phyloP scores from a whole-genome alignment of 1,140 invertebrate species.

The Aplysia californica region DNA sequence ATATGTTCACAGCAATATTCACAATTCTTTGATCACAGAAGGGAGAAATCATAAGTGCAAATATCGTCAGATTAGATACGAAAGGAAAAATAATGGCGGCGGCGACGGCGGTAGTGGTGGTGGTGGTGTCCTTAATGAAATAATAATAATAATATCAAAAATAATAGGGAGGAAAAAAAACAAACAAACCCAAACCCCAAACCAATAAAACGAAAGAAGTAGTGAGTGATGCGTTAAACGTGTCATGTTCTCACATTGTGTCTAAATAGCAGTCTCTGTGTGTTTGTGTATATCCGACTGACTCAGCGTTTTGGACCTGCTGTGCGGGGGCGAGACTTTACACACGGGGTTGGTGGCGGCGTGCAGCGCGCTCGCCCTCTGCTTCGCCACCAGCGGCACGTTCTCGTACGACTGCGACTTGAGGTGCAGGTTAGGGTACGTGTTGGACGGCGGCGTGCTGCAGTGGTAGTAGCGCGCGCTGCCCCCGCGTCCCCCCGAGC shows the following conservation, averaged over 20 bases:
- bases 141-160: neutral
- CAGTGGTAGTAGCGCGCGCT: conserved; percentile 7
- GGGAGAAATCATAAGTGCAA: too few relatives aligned
- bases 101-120: too few relatives aligned
- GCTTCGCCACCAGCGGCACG: conserved; percentile 59
- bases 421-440: conserved; percentile 40
- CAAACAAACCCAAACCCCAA: neutral
- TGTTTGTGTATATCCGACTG: conserved; percentile 47
- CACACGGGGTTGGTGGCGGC: conserved; percentile 51
- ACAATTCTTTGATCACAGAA: too few relatives aligned
- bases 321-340: conserved; percentile 48
- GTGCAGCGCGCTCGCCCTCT: conserved; percentile 28
- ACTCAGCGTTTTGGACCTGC: conserved; percentile 39
- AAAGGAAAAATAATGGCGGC: too few relatives aligned
- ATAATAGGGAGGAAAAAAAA: neutral
- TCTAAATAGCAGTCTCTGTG: conserved; percentile 57
- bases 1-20: too few relatives aligned
- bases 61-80: too few relatives aligned
- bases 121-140: too few relatives aligned
- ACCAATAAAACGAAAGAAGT: neutral
- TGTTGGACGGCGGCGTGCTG: conserved; percentile 32
- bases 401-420: conserved; percentile 63
- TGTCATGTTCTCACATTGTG: too few relatives aligned
- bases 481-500: conserved; percentile 24
- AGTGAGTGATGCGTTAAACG: conserved; percentile 30